These are phyloP conservation scores for Dasypogon diadema DNA, from an alignment of 2,888 invertebrate species.

Conservation along the genomic window DNA sequence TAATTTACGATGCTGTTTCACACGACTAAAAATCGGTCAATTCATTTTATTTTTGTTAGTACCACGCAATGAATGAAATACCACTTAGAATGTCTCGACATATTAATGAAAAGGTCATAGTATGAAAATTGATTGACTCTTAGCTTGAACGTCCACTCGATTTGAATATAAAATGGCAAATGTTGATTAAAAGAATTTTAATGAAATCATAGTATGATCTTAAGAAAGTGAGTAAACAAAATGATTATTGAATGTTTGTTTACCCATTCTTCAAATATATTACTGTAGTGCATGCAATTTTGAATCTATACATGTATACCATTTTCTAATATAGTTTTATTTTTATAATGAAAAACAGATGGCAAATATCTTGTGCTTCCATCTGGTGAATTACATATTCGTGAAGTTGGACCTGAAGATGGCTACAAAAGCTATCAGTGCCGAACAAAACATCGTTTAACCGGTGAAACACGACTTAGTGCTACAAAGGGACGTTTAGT, in stretches of 20 bases:
- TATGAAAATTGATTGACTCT: not conserved
- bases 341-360: conserved; percentile 72
- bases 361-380: conserved; percentile 95
- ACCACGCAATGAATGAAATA: not conserved
- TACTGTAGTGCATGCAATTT: too few species aligned
- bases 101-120: not conserved
- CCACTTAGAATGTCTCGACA: not conserved
- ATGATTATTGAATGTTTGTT: not conserved
- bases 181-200: not conserved
- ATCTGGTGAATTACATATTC: conserved; percentile 94
- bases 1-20: not conserved
- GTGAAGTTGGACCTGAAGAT: conserved; percentile 94
- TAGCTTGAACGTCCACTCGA: not conserved
- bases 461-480: conserved; percentile 91
- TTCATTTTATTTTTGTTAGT: too few species aligned
- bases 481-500: conserved; percentile 94
- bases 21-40: too few species aligned
- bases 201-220: not conserved
- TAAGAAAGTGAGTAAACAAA: not conserved
- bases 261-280: too few species aligned
- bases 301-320: not conserved
- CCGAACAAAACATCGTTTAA: conserved; percentile 91
- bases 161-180: not conserved
- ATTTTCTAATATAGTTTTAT: conserved; percentile 50
- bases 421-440: conserved; percentile 95